Base-by-base conservation (phyloP, 2,113 vertebrate species). In the Prionailurus bengalensis region DNA sequence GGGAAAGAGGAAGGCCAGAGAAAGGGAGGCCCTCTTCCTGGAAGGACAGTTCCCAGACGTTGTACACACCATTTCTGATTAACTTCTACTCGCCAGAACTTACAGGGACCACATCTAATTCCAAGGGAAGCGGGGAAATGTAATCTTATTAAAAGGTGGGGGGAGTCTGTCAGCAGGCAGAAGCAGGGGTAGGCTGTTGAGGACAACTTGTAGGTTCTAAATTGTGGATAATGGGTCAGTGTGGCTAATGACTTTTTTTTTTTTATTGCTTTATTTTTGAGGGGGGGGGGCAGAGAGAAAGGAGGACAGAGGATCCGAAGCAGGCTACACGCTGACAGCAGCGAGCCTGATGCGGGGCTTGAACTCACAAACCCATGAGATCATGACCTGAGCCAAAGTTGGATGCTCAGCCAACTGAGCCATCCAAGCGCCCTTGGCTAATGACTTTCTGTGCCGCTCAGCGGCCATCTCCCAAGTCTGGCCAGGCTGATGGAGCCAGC, bases 401-500 rank as follows among this genome's bases (percentile, higher is more conserved):
- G 21, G 58, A 61, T 61, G 58, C 58, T 61, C 58, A 61, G 8
- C 21, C 58, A 3, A 61, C 58, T 61, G 58, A 61, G 58, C 21
- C 58, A 61, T 21, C 58, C 21, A 9, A 21, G 58, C 7, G 21
- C 58, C 58, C 58, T 36, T 5, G 3, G 25, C 88, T 88, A 61
- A 76, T 70, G 63, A 68, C 79, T 96, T 73, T 92, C 29, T 97
- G 11, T 98, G 85, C 51, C 81, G 66, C 3, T 11, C 97, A 99
- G 99, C 66, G 98, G 82, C 97, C 66, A 0, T 97, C 98, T 83
- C 96, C 96, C 0, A 96, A 51, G 39, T 45, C 97, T 79, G 94
- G 68, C 87, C 98, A 95, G 25, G 61, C 95, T 9, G 29, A 63
- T 2, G 96, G 85, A 61, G 15, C 63, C 42, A 63, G 3, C 0